Evolutionary conservation across 2,797 vertebrate genomes (phyloP), one percentile per base, ranked within the genome.

Genomic region (Phrynocephalus guinanensis): DNA sequence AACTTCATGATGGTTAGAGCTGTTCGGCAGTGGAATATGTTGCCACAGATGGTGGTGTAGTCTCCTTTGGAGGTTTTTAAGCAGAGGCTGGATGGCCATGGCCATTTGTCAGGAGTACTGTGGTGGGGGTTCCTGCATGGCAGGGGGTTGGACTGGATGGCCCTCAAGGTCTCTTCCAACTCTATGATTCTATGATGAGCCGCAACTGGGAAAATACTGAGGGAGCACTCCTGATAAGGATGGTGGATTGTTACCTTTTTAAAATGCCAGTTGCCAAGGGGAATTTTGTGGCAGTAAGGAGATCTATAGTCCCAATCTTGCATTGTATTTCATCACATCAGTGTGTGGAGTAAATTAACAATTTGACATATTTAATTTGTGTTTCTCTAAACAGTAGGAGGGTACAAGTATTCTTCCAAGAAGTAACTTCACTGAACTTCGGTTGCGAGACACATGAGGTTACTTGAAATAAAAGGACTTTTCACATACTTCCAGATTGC

Each of bases 131-230:
- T n/a, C n/a, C n/a, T n/a, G n/a, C n/a, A n/a, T n/a, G n/a, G n/a
- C n/a, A n/a, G n/a, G n/a, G n/a, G n/a, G n/a, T n/a, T n/a, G n/a
- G n/a, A n/a, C n/a, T n/a, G n/a, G n/a, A n/a, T n/a, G 33, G 33
- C 33, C 33, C 33, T 33, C 33, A 33, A 33, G 33, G 33, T 33
- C 33, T 33, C 33, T 33, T 33, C 33, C 33, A 33, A 33, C 33
- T 33, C 33, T 33, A 33, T 33, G 33, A 33, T 33, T 33, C 33
- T 33, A 33, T 18, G 0, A 92, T 30, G 68, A 89, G 85, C 70
- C 89, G 85, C 87, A 91, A 87, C 91, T 72, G 84, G 86, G 91
- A 92, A 87, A 91, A 90, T 88, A 56, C 63, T 89, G 75, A 88
- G 93, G 93, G 91, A 94, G 91, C 86, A 83, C 24, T 11, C 9